Base-by-base conservation (phyloP, 2,797 vertebrate species). In the Leptatherina wallacei region DNA sequence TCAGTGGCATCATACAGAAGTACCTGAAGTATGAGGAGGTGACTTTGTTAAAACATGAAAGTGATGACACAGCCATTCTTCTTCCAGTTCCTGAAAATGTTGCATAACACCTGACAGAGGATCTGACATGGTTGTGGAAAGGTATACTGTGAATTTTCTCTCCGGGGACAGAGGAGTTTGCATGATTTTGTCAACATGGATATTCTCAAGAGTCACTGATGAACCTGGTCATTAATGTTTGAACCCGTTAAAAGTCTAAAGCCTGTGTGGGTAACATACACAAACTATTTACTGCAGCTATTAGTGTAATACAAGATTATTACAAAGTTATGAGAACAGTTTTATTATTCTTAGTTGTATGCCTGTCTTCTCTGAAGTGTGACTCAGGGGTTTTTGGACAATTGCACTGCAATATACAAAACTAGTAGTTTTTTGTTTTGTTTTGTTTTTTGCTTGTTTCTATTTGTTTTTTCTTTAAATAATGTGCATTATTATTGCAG, bases 371-470 rank as follows among this genome's bases (percentile, higher is more conserved):
- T 97, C 94, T 91, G 95, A 95, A 95, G 95, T 95, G 95, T 95
- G 96, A 97, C 96, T 99, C 97, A 98, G 98, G 98, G 96, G 91
- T 95, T 96, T 49, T 94, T 94, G 94, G 94, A 94, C 84, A 95
- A 96, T 93, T 95, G 92, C 95, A 96, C 94, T 94, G 93, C 95
- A 96, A 95, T 96, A 97, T 94, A 86, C 68, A 77, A 58, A 58
- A 83, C 80, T 94, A 71, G 82, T 82, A 40, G 52, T 77, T 84
- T 49, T 47, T 6, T 42, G 4, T 20, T 47, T 47, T 47, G 14
- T 47, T 47, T 44, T 44, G 16, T 18, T 44, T 18, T 10, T 49
- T n/a, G 47, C 18, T 8, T 47, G 6, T 47, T 47, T 49, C n/a
- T 49, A n/a, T 49, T 22, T 8, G 8, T 49, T 84, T 95, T 90